These are phyloP conservation scores for Acipenser oxyrinchus DNA, from an alignment of 2,797 vertebrate species.

Conservation along the genomic window DNA sequence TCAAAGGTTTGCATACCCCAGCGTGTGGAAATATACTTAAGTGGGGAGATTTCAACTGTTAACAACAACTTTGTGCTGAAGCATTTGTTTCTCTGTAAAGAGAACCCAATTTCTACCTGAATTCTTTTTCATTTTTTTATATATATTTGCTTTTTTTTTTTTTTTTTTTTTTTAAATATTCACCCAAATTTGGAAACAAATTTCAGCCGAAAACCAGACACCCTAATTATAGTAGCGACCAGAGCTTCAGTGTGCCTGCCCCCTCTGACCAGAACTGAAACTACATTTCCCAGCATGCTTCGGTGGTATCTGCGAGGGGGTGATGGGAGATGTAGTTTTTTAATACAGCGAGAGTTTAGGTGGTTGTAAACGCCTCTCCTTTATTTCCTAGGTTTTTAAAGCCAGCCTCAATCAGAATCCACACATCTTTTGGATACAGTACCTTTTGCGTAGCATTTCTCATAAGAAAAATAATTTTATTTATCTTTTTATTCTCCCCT, in stretches of 20 bases:
- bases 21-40: not conserved
- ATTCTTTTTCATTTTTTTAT: constrained; percentile 15
- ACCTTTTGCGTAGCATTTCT: no score
- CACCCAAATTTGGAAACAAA: not conserved
- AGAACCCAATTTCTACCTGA: constrained; percentile 10
- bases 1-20: constrained; percentile 23
- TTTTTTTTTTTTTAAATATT: constrained; percentile 10
- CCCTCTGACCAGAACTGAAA: not conserved
- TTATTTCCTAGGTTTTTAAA: no score
- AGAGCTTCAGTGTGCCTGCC: not conserved
- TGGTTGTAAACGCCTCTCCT: no score
- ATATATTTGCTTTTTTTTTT: constrained; percentile 8
- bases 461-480: no score
- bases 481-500: no score
- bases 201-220: not conserved
- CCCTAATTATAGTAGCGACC: constrained; percentile 5
- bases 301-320: no score
- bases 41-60: constrained; percentile 7
- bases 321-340: no score
- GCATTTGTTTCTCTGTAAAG: not conserved
- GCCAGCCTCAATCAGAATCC: no score
- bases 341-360: no score
- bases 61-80: constrained; percentile 9
- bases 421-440: no score
- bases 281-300: no score